Conservation (phyloP, 2,888 invertebrate species). For the Drosophila vallismaia region DNA sequence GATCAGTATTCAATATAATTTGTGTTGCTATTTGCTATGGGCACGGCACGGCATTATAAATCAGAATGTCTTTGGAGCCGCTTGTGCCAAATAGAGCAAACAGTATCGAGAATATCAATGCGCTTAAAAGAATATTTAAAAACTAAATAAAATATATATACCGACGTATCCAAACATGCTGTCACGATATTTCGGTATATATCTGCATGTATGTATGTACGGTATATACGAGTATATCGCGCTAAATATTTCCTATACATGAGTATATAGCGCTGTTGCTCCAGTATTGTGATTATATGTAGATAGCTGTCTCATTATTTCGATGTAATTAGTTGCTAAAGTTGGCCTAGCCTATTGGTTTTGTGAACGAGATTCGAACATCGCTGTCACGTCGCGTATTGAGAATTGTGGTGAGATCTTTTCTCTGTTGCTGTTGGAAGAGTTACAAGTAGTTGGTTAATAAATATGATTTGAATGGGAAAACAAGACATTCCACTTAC, state of each 20-base stretch:
- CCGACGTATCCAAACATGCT: slow-evolving; percentile 9
- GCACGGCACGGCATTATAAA: slow-evolving; percentile 28
- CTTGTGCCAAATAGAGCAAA: slow-evolving; percentile 51
- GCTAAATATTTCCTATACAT: neutral
- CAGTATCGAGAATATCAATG: slow-evolving; percentile 29
- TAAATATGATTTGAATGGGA: neutral
- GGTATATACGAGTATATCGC: neutral
- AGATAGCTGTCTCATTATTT: slow-evolving; percentile 44
- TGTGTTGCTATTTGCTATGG: slow-evolving; percentile 1
- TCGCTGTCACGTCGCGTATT: slow-evolving; percentile 92
- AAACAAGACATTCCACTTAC: slow-evolving; percentile 35
- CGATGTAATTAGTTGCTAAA: slow-evolving; percentile 54
- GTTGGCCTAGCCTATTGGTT: slow-evolving; percentile 79
- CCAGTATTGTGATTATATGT: slow-evolving; percentile 39
- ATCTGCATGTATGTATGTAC: too few relatives aligned
- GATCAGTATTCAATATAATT: slow-evolving; percentile 9
- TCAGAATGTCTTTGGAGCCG: slow-evolving; percentile 68
- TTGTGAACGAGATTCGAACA: slow-evolving; percentile 90
- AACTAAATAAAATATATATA: slow-evolving; percentile 70
- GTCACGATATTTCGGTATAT: too few relatives aligned
- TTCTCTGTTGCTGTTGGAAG: slow-evolving; percentile 87
- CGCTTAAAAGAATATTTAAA: slow-evolving; percentile 50
- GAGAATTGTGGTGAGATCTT: slow-evolving; percentile 89
- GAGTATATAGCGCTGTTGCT: slow-evolving; percentile 51
- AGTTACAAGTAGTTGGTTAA: neutral